phyloP scores from a whole-genome alignment of 2,797 vertebrate species.

The Syndactyla subalaris region DNA sequence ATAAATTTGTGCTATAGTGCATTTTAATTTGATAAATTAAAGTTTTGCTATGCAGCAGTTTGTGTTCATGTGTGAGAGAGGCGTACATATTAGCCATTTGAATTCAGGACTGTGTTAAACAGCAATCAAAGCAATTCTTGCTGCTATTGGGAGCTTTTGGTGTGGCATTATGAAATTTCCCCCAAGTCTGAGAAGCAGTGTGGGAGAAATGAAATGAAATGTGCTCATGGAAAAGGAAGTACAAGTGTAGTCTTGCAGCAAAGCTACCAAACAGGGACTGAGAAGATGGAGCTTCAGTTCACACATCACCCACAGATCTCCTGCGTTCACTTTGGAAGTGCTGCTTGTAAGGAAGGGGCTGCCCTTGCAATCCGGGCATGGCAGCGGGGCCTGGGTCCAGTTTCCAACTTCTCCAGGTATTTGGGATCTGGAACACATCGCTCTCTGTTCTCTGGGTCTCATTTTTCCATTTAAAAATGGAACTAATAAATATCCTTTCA shows the following conservation, averaged over 20 bases:
- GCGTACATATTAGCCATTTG: not conserved
- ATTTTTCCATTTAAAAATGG: not conserved
- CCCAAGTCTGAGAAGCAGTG: not conserved
- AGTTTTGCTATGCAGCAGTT: not conserved
- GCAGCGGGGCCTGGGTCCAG: not conserved
- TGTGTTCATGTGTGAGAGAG: not conserved
- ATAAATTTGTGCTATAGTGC: not conserved
- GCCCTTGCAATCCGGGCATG: not conserved
- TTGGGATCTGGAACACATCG: not conserved
- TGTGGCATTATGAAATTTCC: not conserved
- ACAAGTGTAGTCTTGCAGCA: not conserved
- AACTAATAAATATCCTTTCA: not conserved
- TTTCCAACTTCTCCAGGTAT: not conserved
- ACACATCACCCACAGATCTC: not conserved
- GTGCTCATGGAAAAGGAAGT: not conserved
- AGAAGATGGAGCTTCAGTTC: not conserved
- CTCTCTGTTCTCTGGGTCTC: not conserved
- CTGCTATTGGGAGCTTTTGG: constrained; percentile 1
- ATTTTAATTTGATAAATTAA: constrained; percentile 53
- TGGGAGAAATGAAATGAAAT: not conserved
- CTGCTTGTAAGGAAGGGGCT: not conserved
- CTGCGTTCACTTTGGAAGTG: not conserved
- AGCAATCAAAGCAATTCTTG: constrained; percentile 44
- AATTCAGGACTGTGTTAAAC: constrained; percentile 16
- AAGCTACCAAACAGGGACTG: not conserved